phyloP scores from a whole-genome alignment of 1,140 invertebrate species.

The Nymphalis io region DNA sequence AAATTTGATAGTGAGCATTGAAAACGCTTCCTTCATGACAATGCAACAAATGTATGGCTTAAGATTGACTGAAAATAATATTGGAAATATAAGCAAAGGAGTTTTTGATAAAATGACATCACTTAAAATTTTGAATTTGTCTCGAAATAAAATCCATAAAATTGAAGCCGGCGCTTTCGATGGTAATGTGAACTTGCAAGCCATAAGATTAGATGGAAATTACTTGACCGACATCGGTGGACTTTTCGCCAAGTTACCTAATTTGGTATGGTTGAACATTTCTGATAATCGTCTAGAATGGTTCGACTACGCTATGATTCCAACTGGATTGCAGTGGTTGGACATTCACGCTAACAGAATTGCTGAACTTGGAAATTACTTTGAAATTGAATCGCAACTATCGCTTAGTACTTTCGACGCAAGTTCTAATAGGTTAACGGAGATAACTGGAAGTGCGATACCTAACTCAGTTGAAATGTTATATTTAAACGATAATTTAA shows the following conservation, averaged over 20 bases:
- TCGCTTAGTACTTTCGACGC: constrained; percentile 92
- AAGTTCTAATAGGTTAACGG: constrained; percentile 91
- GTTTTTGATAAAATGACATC: constrained; percentile 91
- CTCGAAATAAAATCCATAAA: constrained; percentile 91
- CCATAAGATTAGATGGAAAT: constrained; percentile 93
- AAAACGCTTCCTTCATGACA: constrained; percentile 89
- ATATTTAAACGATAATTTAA: constrained; percentile 92
- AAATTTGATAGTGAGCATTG: constrained; percentile 92
- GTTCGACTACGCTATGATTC: constrained; percentile 96
- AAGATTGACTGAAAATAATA: constrained; percentile 92
- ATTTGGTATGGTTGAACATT: constrained; percentile 94
- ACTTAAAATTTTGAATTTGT: constrained; percentile 93
- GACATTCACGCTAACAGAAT: constrained; percentile 95
- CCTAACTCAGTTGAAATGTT: constrained; percentile 93
- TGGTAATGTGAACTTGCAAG: constrained; percentile 90
- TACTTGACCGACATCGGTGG: constrained; percentile 91
- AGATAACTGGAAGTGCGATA: constrained; percentile 92
- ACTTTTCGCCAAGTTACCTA: constrained; percentile 91
- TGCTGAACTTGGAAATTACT: constrained; percentile 93
- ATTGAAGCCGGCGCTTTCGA: constrained; percentile 94
- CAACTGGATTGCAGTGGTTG: constrained; percentile 92
- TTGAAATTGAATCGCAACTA: constrained; percentile 91
- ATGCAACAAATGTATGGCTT: constrained; percentile 92
- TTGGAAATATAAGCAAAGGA: constrained; percentile 91
- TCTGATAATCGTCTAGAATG: constrained; percentile 93